Evolutionary conservation across 2,888 invertebrate genomes (phyloP).

Genomic region (Apomyelois bistriatella): DNA sequence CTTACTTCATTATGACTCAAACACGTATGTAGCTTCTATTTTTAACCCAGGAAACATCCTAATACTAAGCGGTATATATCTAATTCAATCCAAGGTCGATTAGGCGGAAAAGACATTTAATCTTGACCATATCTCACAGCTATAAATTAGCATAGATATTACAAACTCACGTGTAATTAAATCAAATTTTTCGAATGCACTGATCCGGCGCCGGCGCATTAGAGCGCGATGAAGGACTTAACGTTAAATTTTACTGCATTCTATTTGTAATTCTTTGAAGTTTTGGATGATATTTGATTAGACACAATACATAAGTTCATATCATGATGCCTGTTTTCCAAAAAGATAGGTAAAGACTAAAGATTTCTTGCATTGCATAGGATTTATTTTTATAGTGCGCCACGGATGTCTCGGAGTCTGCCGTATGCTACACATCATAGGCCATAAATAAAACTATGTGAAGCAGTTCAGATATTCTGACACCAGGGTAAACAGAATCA

Average conservation of each 20-base stretch:
- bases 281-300: not conserved
- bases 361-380: too few species aligned
- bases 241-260: not conserved
- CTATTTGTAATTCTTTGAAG: not conserved
- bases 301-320: too few species aligned
- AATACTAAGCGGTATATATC: too few species aligned
- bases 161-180: not conserved
- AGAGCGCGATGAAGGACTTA: constrained; percentile 7
- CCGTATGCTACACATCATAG: too few species aligned
- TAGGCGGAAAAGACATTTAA: not conserved
- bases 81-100: not conserved
- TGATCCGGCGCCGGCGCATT: constrained; percentile 1
- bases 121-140: not conserved
- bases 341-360: too few species aligned
- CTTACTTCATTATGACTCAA: too few species aligned
- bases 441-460: too few species aligned
- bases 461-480: not conserved
- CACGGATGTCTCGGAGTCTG: too few species aligned
- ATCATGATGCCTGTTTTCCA: too few species aligned
- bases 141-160: not conserved
- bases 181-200: constrained; percentile 8
- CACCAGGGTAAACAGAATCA: not conserved
- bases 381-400: too few species aligned
- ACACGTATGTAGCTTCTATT: too few species aligned
- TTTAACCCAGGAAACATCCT: too few species aligned